phyloP scores from a whole-genome alignment of 2,888 invertebrate genomes.

The Chromoteleia sp. region DNA sequence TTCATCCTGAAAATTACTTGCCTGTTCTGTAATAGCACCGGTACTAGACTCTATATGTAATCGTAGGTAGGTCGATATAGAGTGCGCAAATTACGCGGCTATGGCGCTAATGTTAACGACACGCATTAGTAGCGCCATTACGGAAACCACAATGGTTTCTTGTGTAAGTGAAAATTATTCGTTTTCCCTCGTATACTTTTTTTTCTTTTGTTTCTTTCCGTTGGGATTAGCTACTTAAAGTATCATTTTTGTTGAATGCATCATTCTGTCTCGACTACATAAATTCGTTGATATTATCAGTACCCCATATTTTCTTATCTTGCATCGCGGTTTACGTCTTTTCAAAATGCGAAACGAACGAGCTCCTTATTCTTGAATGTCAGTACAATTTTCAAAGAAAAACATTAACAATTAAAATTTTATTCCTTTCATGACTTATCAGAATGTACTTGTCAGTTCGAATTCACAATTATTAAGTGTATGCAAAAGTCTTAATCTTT shows the following conservation, averaged over 20 bases:
- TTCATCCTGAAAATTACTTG: constrained; percentile 77
- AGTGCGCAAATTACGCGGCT: constrained; percentile 77
- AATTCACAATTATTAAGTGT: too few relatives aligned
- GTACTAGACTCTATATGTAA: constrained; percentile 58
- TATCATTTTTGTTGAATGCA: constrained; percentile 43
- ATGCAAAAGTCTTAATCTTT: too few relatives aligned
- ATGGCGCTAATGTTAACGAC: constrained; percentile 78
- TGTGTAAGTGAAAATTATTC: constrained; percentile 65
- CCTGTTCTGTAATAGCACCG: constrained; percentile 69
- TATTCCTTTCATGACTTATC: too few relatives aligned
- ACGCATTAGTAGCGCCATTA: constrained; percentile 77
- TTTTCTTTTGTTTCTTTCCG: constrained; percentile 45
- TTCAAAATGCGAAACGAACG: background rate
- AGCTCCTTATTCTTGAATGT: too few relatives aligned
- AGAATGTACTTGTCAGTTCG: too few relatives aligned
- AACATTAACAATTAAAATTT: too few relatives aligned
- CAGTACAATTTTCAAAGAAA: too few relatives aligned
- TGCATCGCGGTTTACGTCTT: background rate
- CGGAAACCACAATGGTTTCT: constrained; percentile 60
- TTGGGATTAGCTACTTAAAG: constrained; percentile 56
- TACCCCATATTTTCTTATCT: constrained; percentile 1
- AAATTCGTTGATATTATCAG: constrained; percentile 39
- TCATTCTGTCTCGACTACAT: constrained; percentile 30
- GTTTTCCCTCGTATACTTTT: constrained; percentile 31
- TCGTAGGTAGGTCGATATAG: constrained; percentile 71